Base-by-base conservation (phyloP, 2,113 vertebrate species). In the Chlorocebus sabaeus region DNA sequence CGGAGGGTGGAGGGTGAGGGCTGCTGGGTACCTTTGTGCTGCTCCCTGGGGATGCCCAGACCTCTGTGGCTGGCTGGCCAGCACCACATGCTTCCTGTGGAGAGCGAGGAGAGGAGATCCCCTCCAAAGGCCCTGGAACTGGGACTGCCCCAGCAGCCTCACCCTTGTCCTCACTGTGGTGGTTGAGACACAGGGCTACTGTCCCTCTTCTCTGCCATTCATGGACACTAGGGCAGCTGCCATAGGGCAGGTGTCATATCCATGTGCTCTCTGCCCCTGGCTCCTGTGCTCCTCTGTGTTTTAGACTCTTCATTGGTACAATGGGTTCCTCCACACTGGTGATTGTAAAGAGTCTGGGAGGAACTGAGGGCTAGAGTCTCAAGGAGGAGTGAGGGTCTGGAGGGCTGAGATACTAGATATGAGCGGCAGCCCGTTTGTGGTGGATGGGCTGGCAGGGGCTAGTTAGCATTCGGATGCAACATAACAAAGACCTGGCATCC, bases 31-130 rank as follows among this genome's bases (percentile, higher is more conserved):
- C 45, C 72, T 30, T 55, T 48, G 30, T 76, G 40, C 72, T 93
- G 32, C 76, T 98, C 84, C 8, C 11, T 96, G 98, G 98, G 98
- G 93, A 98, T 96, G 96, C 94, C 97, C 98, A 96, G 94, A 78
- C 85, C 52, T 90, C 95, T 97, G 95, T 13, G 64, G 76, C 67
- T 92, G 90, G 84, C 92, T 45, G 12, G 59, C 70, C 81, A 90
- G 45, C 14, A 80, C 88, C 95, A 72, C 84, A 57, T 20, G 55
- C 72, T 98, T 98, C 98, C 97, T 97, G 97, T 95, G 97, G 76
- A 85, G 90, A 89, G 32, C 43, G 52, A n/a, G 70, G 80, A 92
- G 88, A 98, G 98, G 98, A 98, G 97, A 98, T 96, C 97, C 98
- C 98, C 94, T 91, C 86, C 93, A 73, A 59, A 96, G 96, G 90